phyloP scores from a whole-genome alignment of 2,888 invertebrate species.

The Trachelus troglodyta region DNA sequence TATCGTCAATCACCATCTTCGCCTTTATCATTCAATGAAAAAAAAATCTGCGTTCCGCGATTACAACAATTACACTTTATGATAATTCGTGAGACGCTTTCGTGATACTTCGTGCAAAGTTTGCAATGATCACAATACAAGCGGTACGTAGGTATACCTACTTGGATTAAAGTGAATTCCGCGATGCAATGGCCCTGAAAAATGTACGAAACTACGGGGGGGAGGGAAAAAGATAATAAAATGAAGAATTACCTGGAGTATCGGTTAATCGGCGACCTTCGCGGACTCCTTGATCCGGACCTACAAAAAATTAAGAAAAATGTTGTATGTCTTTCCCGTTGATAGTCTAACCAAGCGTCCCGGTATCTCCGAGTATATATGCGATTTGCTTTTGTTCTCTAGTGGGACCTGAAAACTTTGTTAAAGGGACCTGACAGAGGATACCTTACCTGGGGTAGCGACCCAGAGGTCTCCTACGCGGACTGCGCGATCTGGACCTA shows the following conservation, averaged over 20 bases:
- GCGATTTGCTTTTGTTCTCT: background rate
- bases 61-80: background rate
- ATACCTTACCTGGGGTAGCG: conserved; percentile 53
- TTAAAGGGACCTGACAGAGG: conserved; percentile 19
- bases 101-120: conserved; percentile 40
- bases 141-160: conserved; percentile 45
- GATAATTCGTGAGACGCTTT: conserved; percentile 10
- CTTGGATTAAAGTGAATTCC: conserved; percentile 30
- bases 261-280: conserved; percentile 43
- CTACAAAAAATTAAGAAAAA: conserved; percentile 55
- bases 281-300: conserved; percentile 58
- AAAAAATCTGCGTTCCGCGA: background rate
- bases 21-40: background rate
- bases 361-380: background rate
- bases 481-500: conserved; percentile 59
- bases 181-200: conserved; percentile 45
- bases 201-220: conserved; percentile 21
- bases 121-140: conserved; percentile 45
- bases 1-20: background rate
- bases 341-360: conserved; percentile 27
- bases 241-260: conserved; percentile 53
- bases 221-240: conserved; percentile 6
- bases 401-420: conserved; percentile 46
- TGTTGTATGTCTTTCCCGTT: conserved; percentile 48
- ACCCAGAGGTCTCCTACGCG: conserved; percentile 48